A percentile compares a stretch with the other conserved stretches of the same genome.
phyloP scores from a whole-genome alignment of 64 coral and sea anemone species.

The Porites lutea region DNA sequence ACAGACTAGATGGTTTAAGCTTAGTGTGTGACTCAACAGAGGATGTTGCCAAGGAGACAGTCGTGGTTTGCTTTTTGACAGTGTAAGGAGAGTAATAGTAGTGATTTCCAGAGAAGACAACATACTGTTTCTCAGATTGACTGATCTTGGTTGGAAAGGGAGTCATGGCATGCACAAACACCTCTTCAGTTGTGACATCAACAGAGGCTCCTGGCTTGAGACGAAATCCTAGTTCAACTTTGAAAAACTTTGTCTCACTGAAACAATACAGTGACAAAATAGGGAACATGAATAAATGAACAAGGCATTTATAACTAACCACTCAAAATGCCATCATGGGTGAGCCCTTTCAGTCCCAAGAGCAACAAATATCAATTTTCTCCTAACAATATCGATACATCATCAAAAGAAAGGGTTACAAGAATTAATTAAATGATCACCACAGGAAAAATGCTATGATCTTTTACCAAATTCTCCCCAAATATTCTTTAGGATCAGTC shows the following conservation, averaged over 20 bases:
- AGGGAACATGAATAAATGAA: too few relatives aligned
- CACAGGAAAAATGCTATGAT: too few relatives aligned
- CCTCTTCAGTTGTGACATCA: conserved; percentile 77
- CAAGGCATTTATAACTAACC: too few relatives aligned
- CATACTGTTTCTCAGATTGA: conserved; percentile 92
- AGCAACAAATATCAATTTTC: too few relatives aligned
- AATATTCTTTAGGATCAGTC: too few relatives aligned
- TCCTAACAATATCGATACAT: too few relatives aligned
- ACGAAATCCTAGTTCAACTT: conserved; percentile 55
- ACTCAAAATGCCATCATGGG: too few relatives aligned
- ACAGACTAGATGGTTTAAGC: conserved; percentile 77
- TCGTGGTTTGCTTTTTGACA: conserved; percentile 85
- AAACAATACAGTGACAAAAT: background rate
- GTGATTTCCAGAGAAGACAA: conserved; percentile 93
- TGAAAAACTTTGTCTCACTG: conserved; percentile 75
- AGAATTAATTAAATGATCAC: too few relatives aligned
- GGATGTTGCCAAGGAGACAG: conserved; percentile 87
- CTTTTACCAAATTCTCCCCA: too few relatives aligned
- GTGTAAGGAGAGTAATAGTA: conserved; percentile 86
- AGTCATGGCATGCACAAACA: conserved; percentile 90
- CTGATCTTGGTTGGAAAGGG: conserved; percentile 90
- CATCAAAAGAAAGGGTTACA: too few relatives aligned
- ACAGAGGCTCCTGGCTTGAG: conserved; percentile 74
- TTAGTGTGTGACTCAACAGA: conserved; percentile 92
- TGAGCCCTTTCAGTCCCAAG: too few relatives aligned